phyloP scores from a whole-genome alignment of 2,888 invertebrate genomes.

The Morinoia aosen region DNA sequence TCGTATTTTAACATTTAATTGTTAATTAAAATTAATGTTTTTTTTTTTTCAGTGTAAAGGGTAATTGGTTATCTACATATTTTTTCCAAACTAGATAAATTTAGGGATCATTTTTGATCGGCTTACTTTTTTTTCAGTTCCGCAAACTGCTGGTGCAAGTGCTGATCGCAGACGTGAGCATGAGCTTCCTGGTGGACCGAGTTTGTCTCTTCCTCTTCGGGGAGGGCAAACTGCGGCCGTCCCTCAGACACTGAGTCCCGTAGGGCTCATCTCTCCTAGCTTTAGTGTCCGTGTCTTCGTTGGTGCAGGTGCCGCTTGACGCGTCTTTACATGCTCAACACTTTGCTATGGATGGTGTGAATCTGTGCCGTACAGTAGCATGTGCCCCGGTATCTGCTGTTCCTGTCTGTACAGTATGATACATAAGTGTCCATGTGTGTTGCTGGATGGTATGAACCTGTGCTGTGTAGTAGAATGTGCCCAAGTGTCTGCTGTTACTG shows the following conservation, averaged over 20 bases:
- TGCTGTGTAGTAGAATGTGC: too few relatives aligned
- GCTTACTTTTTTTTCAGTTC: conserved; percentile 78
- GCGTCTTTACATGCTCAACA: background rate
- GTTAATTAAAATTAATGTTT: too few relatives aligned
- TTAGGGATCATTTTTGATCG: too few relatives aligned
- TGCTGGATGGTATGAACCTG: too few relatives aligned
- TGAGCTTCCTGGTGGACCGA: conserved; percentile 89
- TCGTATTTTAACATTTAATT: too few relatives aligned
- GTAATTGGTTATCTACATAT: too few relatives aligned
- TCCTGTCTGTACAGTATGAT: too few relatives aligned
- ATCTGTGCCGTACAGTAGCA: background rate
- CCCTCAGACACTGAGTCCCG: conserved; percentile 27
- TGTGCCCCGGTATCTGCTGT: too few relatives aligned
- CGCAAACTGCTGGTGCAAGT: conserved; percentile 87
- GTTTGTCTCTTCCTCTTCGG: conserved; percentile 88
- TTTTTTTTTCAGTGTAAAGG: too few relatives aligned
- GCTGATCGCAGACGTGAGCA: conserved; percentile 86
- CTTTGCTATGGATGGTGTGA: background rate
- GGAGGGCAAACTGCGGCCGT: conserved; percentile 77
- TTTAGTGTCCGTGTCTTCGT: background rate
- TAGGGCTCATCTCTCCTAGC: background rate
- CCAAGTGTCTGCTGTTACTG: too few relatives aligned
- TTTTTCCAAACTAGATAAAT: too few relatives aligned
- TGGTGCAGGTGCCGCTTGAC: background rate
- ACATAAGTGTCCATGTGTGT: too few relatives aligned